These are phyloP conservation scores for Adrianichthys oophorus DNA, from an alignment of 2,797 vertebrate genomes.

Conservation along the genomic window DNA sequence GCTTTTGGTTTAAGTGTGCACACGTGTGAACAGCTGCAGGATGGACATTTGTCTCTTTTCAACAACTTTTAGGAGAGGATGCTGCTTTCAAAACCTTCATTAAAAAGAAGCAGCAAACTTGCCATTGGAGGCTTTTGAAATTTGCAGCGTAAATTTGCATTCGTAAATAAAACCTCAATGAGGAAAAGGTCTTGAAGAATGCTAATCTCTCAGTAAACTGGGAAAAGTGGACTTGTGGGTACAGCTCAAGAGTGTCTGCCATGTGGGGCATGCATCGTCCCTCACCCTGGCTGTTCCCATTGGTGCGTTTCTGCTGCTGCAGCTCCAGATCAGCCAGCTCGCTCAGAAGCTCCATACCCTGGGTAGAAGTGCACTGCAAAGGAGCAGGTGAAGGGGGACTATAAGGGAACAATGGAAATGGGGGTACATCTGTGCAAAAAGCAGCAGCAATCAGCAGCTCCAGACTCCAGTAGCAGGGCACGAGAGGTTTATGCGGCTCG, in stretches of 20 bases:
- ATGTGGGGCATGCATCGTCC: constrained; percentile 16
- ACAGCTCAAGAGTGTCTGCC: constrained; percentile 1
- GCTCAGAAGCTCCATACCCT: constrained; percentile 92
- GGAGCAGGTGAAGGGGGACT: constrained; percentile 47
- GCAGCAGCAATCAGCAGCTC: constrained; percentile 90
- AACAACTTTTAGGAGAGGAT: constrained; percentile 67
- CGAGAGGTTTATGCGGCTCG: constrained; percentile 52
- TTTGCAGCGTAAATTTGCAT: constrained; percentile 42
- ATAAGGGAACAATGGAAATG: constrained; percentile 70
- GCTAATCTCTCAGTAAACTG: constrained; percentile 39
- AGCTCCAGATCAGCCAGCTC: constrained; percentile 91
- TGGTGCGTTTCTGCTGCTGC: constrained; percentile 73
- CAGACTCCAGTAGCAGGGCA: constrained; percentile 83
- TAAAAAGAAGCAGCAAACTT: constrained; percentile 42
- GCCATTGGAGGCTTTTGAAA: constrained; percentile 57
- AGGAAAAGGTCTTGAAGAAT: too few relatives aligned
- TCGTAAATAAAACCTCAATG: too few relatives aligned
- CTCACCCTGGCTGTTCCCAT: constrained; percentile 77
- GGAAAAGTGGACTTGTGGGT: constrained; percentile 27
- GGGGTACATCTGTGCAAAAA: constrained; percentile 80
- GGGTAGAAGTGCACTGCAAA: constrained; percentile 70
- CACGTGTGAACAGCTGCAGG: constrained; percentile 38
- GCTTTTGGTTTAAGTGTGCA: constrained; percentile 32
- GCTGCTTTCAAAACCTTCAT: constrained; percentile 65
- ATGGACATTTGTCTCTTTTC: constrained; percentile 55